These are phyloP conservation scores for Melanotus villosus DNA, from an alignment of 2,888 invertebrate genomes.

Conservation along the genomic window DNA sequence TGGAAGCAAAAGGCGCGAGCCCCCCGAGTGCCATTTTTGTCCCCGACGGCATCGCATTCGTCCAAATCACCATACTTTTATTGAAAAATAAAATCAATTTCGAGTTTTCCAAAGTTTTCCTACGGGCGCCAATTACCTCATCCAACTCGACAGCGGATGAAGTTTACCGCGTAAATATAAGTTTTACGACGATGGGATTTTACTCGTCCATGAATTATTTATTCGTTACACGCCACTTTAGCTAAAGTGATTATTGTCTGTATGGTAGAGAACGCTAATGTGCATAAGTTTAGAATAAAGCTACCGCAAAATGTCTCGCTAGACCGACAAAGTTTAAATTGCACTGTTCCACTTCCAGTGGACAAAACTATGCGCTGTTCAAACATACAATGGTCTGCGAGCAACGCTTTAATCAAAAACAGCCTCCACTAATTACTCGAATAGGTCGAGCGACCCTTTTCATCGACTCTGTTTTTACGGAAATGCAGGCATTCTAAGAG, in stretches of 20 bases:
- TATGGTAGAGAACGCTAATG: conserved; percentile 12
- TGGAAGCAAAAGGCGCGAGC: conserved; percentile 46
- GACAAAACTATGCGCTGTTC: conserved; percentile 18
- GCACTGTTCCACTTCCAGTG: conserved; percentile 3
- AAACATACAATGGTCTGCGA: conserved; percentile 12
- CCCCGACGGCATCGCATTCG: conserved; percentile 40
- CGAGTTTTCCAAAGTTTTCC: conserved; percentile 24
- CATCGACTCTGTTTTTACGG: not conserved
- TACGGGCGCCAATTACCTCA: conserved; percentile 25
- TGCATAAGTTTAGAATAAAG: conserved; percentile 27
- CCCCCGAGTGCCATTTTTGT: conserved; percentile 46
- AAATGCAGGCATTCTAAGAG: not conserved
- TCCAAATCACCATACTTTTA: conserved; percentile 49
- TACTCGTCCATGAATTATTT: conserved; percentile 28
- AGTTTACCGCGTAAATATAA: conserved; percentile 25
- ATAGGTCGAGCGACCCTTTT: not conserved
- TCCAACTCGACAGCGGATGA: conserved; percentile 21
- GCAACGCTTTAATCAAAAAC: conserved; percentile 25
- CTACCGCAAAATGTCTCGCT: conserved; percentile 20
- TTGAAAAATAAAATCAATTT: conserved; percentile 48
- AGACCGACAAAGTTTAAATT: conserved; percentile 24
- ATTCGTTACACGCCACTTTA: conserved; percentile 22
- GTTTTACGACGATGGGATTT: conserved; percentile 19
- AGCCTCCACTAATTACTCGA: conserved; percentile 4
- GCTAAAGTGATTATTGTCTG: conserved; percentile 25